phyloP scores from a whole-genome alignment of 2,888 invertebrate species.

The Drosophila macrospina region DNA sequence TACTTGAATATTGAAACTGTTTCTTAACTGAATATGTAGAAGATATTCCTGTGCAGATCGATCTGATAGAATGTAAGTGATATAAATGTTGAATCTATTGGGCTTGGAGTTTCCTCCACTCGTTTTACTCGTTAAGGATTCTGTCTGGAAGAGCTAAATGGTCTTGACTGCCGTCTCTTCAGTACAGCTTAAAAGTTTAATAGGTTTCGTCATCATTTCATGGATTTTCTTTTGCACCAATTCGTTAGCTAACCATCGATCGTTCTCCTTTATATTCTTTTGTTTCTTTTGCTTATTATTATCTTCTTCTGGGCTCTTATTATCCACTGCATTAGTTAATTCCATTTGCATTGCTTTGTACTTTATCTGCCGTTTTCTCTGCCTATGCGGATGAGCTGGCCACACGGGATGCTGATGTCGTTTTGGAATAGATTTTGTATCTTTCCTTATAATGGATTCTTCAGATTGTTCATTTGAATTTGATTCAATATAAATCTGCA shows the following conservation, averaged over 20 bases:
- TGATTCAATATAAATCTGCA: no score
- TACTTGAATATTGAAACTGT: conserved; percentile 8
- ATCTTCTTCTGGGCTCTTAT: background rate
- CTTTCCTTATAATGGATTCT: background rate
- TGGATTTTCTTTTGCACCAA: conserved; percentile 34
- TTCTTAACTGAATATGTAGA: no score
- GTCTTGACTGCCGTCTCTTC: background rate
- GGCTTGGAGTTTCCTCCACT: no score
- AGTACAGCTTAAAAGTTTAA: conserved; percentile 31
- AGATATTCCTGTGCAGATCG: no score
- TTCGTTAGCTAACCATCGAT: conserved; percentile 31
- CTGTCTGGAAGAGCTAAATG: no score
- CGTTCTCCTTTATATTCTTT: background rate
- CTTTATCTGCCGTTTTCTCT: conserved; percentile 18
- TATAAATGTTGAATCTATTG: background rate
- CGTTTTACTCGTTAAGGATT: no score
- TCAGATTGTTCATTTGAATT: background rate
- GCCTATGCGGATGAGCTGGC: conserved; percentile 39
- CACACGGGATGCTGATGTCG: conserved; percentile 32
- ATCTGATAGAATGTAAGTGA: no score
- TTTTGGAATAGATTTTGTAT: background rate
- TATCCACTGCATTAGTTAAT: background rate
- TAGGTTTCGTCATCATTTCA: conserved; percentile 62
- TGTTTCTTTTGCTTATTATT: background rate
- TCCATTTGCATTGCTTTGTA: conserved; percentile 22